Conservation (phyloP, 2,888 invertebrate genomes). For the Tipula lateralis region DNA sequence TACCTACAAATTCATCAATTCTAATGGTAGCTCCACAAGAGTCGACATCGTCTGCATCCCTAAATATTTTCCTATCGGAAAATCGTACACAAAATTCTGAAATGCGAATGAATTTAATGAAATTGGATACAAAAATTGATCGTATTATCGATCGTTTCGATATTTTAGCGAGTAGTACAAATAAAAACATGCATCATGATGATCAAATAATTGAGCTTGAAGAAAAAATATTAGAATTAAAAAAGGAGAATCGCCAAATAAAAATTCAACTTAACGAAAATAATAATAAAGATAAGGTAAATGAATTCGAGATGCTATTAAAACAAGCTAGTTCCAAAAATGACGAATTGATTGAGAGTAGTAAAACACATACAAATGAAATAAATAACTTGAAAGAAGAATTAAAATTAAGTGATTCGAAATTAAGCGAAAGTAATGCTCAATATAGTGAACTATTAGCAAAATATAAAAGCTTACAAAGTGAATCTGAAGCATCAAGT, state of each 20-base stretch:
- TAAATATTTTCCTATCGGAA: slow-evolving; percentile 57
- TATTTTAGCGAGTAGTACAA: slow-evolving; percentile 31
- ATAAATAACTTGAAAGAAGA: background rate
- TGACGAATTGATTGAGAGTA: background rate
- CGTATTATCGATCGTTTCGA: slow-evolving; percentile 55
- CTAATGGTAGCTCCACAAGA: background rate
- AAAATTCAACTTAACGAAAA: background rate
- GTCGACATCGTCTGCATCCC: slow-evolving; percentile 45
- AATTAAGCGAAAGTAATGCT: background rate
- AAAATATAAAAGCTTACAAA: background rate
- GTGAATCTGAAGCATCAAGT: background rate
- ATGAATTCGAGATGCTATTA: background rate
- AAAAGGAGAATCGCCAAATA: slow-evolving; percentile 43
- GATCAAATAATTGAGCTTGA: slow-evolving; percentile 44
- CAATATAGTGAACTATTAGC: background rate
- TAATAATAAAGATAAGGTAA: background rate
- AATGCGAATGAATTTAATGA: slow-evolving; percentile 59
- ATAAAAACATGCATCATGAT: background rate
- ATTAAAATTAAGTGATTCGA: background rate
- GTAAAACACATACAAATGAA: background rate
- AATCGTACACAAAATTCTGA: slow-evolving; percentile 61
- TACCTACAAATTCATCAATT: slow-evolving; percentile 33
- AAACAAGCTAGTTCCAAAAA: background rate
- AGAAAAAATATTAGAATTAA: slow-evolving; percentile 45
- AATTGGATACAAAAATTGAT: slow-evolving; percentile 61